Evolutionary conservation across 1,140 invertebrate genomes (phyloP).

Genomic region (Drosophila tani): DNA sequence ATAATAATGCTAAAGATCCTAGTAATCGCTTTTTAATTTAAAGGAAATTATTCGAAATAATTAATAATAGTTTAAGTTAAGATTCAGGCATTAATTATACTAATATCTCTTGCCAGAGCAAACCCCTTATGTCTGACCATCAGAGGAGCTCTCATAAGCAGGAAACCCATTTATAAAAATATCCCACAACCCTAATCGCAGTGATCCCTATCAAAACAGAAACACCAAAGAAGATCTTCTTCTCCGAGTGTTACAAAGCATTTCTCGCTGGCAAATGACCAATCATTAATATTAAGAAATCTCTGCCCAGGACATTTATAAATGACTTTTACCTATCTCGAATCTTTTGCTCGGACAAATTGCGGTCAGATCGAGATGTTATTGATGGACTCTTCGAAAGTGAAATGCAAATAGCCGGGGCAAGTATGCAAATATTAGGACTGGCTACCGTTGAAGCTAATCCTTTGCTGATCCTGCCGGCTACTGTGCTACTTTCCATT

Average conservation of each 20-base stretch:
- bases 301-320: conserved; percentile 67
- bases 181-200: conserved; percentile 20
- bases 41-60: neutral
- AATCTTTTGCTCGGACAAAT: conserved; percentile 63
- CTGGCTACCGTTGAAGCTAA: conserved; percentile 63
- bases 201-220: conserved; percentile 49
- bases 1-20: neutral
- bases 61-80: neutral
- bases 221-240: conserved; percentile 22
- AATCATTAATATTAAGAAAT: conserved; percentile 72
- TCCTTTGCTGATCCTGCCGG: conserved; percentile 56
- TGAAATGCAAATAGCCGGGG: conserved; percentile 55
- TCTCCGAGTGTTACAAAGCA: conserved; percentile 30
- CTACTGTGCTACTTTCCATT: conserved; percentile 73
- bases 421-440: conserved; percentile 69
- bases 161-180: conserved; percentile 26
- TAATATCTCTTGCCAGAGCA: neutral
- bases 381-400: conserved; percentile 63
- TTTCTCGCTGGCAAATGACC: conserved; percentile 65
- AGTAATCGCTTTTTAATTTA: conserved; percentile 3
- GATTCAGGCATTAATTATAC: conserved; percentile 10
- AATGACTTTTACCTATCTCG: conserved; percentile 61
- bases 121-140: conserved; percentile 1
- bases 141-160: neutral
- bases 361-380: conserved; percentile 62